phyloP scores from a whole-genome alignment of 2,113 vertebrate genomes.

The Etia nguti region DNA sequence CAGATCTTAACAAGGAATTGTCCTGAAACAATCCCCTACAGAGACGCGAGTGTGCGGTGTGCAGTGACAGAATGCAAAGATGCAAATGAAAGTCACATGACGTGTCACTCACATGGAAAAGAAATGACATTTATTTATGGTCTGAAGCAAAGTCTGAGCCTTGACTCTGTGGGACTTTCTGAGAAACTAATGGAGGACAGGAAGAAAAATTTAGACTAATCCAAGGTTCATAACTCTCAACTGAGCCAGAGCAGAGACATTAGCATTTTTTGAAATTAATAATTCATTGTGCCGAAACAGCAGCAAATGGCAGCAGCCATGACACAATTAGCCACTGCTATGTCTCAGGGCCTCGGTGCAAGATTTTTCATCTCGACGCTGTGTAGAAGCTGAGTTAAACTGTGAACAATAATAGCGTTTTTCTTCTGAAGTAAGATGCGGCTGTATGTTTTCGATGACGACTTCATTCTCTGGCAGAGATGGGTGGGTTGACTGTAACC shows the following conservation, averaged over 20 bases:
- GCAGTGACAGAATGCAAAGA: neutral
- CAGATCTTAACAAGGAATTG: neutral
- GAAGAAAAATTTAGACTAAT: neutral
- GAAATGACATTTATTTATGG: neutral
- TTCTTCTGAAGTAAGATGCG: neutral
- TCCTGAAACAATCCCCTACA: neutral
- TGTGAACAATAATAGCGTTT: neutral
- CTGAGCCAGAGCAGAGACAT: conserved; percentile 18
- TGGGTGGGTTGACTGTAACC: neutral
- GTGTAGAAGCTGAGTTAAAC: neutral
- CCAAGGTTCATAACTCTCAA: conserved; percentile 33
- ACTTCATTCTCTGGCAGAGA: neutral
- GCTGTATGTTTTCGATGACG: neutral
- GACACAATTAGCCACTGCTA: conserved; percentile 34
- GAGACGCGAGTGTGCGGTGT: neutral
- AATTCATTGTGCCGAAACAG: conserved; percentile 40
- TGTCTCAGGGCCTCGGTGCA: neutral
- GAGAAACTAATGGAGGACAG: neutral
- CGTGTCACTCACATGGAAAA: neutral
- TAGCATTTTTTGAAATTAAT: conserved; percentile 50
- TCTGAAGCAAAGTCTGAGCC: neutral
- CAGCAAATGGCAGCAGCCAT: conserved; percentile 35
- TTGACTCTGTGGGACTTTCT: neutral
- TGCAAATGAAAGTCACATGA: neutral
- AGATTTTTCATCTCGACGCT: neutral